Evolutionary conservation across 2,797 vertebrate species (phyloP).

Genomic region (Orientallactaga sibirica): DNA sequence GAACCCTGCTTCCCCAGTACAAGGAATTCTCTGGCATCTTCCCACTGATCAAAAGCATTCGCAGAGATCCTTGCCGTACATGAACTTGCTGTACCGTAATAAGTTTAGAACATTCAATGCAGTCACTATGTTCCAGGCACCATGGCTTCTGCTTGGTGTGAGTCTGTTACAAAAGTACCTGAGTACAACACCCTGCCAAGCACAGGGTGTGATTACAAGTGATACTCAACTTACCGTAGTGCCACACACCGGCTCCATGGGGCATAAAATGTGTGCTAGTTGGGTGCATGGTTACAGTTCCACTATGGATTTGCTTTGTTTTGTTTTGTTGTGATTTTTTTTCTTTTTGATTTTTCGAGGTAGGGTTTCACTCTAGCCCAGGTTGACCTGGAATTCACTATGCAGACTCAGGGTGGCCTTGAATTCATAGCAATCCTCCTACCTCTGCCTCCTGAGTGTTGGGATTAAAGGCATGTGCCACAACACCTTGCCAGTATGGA

Average conservation of each 20-base stretch:
- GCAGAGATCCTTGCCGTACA: not conserved
- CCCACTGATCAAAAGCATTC: not conserved
- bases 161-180: conserved; percentile 18
- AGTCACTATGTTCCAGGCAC: not conserved
- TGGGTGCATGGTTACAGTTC: not conserved
- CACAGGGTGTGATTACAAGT: not conserved
- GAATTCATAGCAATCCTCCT: too few relatives aligned
- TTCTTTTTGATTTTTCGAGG: too few relatives aligned
- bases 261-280: not conserved
- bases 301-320: not conserved
- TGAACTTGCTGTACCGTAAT: not conserved
- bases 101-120: not conserved
- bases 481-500: not conserved
- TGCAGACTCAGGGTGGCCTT: too few relatives aligned
- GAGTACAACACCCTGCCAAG: not conserved
- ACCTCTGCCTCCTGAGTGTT: too few relatives aligned
- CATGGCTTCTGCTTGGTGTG: not conserved
- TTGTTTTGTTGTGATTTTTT: too few relatives aligned
- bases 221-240: not conserved
- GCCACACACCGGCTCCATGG: not conserved
- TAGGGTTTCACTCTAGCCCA: too few relatives aligned
- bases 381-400: too few relatives aligned
- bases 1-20: not conserved
- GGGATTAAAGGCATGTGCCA: too few relatives aligned
- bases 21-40: not conserved